phyloP scores from a whole-genome alignment of 92 coral and sea anemone genomes.

The Heliopora coerulea region DNA sequence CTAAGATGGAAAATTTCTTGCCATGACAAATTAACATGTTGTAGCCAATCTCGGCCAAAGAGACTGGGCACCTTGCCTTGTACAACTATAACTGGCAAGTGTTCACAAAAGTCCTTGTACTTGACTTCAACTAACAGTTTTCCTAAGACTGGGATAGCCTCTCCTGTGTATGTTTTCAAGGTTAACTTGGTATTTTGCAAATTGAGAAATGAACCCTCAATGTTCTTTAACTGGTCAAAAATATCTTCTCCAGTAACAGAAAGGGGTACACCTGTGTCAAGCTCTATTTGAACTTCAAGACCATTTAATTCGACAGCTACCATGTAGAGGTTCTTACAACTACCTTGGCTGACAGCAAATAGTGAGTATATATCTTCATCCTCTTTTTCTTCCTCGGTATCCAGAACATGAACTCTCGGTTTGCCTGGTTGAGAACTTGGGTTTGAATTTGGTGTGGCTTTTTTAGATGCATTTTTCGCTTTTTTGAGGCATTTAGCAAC shows the following conservation, averaged over 20 bases:
- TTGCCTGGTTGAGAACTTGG: too few species aligned
- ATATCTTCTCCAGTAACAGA: conserved; percentile 12
- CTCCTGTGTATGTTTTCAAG: conserved; percentile 37
- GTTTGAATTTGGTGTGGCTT: too few species aligned
- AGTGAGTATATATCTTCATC: too few species aligned
- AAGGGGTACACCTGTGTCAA: conserved; percentile 38
- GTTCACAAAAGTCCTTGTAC: conserved; percentile 20
- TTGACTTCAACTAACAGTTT: conserved; percentile 13
- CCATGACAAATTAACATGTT: conserved; percentile 24
- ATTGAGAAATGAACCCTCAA: background rate
- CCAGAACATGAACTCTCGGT: too few species aligned
- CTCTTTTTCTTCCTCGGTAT: too few species aligned
- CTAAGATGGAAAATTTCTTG: conserved; percentile 25
- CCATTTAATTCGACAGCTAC: conserved; percentile 25
- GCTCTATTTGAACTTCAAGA: conserved; percentile 26
- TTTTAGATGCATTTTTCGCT: too few species aligned
- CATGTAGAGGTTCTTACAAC: conserved; percentile 17
- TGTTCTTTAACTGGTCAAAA: background rate
- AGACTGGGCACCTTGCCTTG: conserved; percentile 41
- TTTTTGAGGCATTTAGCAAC: too few species aligned
- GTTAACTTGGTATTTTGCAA: background rate
- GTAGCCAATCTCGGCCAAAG: conserved; percentile 54
- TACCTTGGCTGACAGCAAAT: conserved; percentile 16
- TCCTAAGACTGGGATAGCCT: conserved; percentile 30
- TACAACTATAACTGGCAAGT: conserved; percentile 31